A percentile compares a stretch with the other conserved stretches of the same genome.
Conservation (phyloP, 2,113 vertebrate genomes). For the Python bivittatus region DNA sequence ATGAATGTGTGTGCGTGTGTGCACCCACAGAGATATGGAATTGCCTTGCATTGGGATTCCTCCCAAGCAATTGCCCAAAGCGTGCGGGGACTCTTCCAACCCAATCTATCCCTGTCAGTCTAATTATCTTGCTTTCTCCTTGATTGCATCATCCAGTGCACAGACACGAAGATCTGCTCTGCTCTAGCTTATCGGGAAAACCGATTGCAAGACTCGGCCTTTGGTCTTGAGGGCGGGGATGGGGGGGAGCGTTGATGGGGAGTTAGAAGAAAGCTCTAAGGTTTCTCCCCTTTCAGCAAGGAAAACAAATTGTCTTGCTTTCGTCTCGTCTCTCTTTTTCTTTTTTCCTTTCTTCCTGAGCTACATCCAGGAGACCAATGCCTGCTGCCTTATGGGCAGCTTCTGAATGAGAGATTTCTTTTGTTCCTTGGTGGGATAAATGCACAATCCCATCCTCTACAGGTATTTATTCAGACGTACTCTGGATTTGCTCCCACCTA, state of each 20-base stretch:
- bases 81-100: not conserved
- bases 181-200: conserved; percentile 48
- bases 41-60: not conserved
- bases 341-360: not conserved
- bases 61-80: not conserved
- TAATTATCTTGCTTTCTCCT: conserved; percentile 39
- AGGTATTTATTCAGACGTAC: not conserved
- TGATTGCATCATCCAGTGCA: conserved; percentile 61
- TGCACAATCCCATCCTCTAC: not conserved
- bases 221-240: not conserved
- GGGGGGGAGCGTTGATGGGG: not conserved
- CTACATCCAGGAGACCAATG: too few species aligned
- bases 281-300: not conserved
- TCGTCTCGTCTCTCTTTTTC: not conserved
- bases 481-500: not conserved
- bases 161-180: conserved; percentile 39
- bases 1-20: not conserved
- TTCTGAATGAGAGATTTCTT: not conserved
- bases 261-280: not conserved
- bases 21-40: not conserved
- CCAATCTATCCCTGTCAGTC: conserved; percentile 37
- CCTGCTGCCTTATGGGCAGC: too few species aligned
- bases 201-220: conserved; percentile 1
- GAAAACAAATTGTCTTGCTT: not conserved
- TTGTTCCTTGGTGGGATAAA: not conserved